phyloP scores from a whole-genome alignment of 2,888 invertebrate genomes.

The Ferrisia virgata region DNA sequence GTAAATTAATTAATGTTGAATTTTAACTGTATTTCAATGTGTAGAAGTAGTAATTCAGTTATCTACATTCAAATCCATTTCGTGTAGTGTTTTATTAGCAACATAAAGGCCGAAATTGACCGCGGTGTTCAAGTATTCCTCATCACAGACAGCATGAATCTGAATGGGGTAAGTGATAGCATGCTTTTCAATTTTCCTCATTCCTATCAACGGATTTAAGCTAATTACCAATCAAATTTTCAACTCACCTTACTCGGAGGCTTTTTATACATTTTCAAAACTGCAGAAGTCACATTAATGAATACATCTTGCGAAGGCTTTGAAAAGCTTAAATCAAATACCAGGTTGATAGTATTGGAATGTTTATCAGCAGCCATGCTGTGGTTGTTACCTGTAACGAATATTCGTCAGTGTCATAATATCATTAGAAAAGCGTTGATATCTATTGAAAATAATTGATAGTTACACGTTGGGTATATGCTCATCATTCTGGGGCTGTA shows the following conservation, averaged over 20 bases:
- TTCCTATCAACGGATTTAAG: too few relatives aligned
- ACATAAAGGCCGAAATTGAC: too few relatives aligned
- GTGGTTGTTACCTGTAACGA: not conserved
- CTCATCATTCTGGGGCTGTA: not conserved
- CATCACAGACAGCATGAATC: too few relatives aligned
- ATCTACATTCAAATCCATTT: too few relatives aligned
- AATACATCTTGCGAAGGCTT: not conserved
- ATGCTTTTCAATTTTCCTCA: too few relatives aligned
- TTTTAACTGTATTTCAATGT: too few relatives aligned
- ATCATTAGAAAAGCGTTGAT: not conserved
- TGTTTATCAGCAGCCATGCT: not conserved
- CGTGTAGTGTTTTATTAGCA: too few relatives aligned
- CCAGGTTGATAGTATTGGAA: not conserved
- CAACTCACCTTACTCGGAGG: not conserved
- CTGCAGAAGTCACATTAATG: not conserved
- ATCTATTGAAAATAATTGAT: not conserved
- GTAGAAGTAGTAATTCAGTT: too few relatives aligned
- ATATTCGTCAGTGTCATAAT: not conserved
- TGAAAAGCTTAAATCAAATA: not conserved
- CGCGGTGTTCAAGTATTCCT: too few relatives aligned
- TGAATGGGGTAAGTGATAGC: too few relatives aligned
- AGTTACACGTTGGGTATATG: not conserved
- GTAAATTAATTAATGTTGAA: too few relatives aligned
- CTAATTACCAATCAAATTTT: not conserved
- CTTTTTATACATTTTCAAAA: not conserved